Evolutionary conservation across 92 coral and sea anemone species (phyloP).

Genomic region (Muricea muricata): DNA sequence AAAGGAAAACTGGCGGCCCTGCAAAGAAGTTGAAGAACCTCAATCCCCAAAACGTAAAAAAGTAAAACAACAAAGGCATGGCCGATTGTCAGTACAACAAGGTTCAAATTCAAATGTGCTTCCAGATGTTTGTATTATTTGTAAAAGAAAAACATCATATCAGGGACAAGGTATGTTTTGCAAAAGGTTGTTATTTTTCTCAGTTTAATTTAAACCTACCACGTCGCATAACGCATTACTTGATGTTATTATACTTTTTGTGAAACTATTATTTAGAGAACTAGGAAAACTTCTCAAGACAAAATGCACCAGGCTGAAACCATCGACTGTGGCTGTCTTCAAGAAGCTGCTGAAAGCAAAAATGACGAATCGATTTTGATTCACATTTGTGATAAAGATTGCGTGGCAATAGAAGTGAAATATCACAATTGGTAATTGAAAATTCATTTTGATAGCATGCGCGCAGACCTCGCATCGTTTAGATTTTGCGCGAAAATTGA

Average conservation of each 20-base stretch:
- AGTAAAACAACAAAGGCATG: background rate
- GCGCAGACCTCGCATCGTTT: no score
- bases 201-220: no score
- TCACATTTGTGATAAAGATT: constrained; percentile 20
- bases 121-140: constrained; percentile 30
- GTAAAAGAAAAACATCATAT: constrained; percentile 24
- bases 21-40: background rate
- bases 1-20: background rate
- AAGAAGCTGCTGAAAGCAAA: constrained; percentile 28
- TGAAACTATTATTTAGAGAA: constrained; percentile 5
- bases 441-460: no score
- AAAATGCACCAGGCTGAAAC: constrained; percentile 40
- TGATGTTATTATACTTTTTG: background rate
- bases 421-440: constrained; percentile 18
- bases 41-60: constrained; percentile 4
- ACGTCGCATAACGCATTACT: no score
- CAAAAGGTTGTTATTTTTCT: background rate
- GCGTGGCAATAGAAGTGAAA: constrained; percentile 35
- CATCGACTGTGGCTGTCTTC: constrained; percentile 30
- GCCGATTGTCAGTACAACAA: background rate
- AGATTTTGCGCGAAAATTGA: no score
- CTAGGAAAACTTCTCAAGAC: constrained; percentile 22
- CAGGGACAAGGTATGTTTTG: constrained; percentile 6
- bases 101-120: background rate
- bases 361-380: constrained; percentile 9